Evolutionary conservation across 2,113 vertebrate genomes (phyloP).

Genomic region (Phrynocephalus versicolor): DNA sequence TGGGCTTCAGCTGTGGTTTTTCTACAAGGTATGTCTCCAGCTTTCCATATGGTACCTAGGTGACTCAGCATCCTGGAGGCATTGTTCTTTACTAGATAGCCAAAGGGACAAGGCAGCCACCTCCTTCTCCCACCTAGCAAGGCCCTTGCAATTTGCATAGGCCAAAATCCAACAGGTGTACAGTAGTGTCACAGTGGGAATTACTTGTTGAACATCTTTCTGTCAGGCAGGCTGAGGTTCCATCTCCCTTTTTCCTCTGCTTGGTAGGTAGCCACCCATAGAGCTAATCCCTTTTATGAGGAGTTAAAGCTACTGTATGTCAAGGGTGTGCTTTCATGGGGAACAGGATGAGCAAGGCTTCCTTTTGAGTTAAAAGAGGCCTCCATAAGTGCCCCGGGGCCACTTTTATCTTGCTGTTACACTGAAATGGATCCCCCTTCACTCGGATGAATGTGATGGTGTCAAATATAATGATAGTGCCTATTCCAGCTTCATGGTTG

Average conservation of each 20-base stretch:
- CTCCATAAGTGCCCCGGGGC: constrained; percentile 55
- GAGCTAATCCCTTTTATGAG: constrained; percentile 49
- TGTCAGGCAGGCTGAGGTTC: neutral
- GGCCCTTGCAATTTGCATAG: neutral
- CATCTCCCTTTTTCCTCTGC: neutral
- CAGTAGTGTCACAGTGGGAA: neutral
- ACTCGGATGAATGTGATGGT: constrained; percentile 28
- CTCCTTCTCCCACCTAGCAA: neutral
- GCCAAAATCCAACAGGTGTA: neutral
- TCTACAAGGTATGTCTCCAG: constrained; percentile 51
- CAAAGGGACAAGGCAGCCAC: neutral
- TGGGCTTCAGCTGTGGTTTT: constrained; percentile 66
- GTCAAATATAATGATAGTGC: constrained; percentile 60
- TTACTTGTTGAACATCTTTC: neutral
- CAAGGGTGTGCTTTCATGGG: constrained; percentile 13
- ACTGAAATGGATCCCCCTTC: constrained; percentile 51
- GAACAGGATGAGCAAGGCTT: constrained; percentile 17
- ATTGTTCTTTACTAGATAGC: neutral
- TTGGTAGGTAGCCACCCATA: constrained; percentile 21
- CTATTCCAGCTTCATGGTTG: constrained; percentile 35
- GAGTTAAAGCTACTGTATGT: constrained; percentile 41
- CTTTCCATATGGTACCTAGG: neutral
- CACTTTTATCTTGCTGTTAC: constrained; percentile 61
- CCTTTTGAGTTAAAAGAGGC: constrained; percentile 61
- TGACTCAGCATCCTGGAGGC: neutral